Conservation (phyloP, 2,797 vertebrate genomes). For the Nothura maculosa region DNA sequence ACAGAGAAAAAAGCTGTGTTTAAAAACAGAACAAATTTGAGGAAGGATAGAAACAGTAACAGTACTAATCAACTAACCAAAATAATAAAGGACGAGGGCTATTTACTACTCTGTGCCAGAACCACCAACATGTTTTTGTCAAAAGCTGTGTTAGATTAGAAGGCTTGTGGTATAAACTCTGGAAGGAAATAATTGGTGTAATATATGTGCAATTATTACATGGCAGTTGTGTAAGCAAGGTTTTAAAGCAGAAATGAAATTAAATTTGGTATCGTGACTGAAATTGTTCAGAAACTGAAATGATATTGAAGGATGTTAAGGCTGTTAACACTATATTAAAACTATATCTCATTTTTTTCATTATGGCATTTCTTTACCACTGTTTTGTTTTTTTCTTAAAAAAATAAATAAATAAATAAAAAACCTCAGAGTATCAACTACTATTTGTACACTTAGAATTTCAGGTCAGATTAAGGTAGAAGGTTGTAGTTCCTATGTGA, state of each 20-base stretch:
- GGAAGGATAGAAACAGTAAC: neutral
- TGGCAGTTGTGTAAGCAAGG: neutral
- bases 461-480: conserved; percentile 82
- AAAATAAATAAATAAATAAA: no score
- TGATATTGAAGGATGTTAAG: conserved; percentile 17
- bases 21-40: conserved; percentile 34
- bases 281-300: conserved; percentile 64
- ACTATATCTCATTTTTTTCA: conserved; percentile 55
- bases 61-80: neutral
- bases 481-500: conserved; percentile 80
- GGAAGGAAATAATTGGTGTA: neutral
- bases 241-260: conserved; percentile 47
- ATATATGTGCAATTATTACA: neutral
- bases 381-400: neutral
- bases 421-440: conserved; percentile 58
- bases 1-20: neutral
- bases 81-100: neutral
- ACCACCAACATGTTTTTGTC: neutral
- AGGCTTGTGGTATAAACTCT: neutral
- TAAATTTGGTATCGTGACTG: conserved; percentile 43
- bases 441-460: conserved; percentile 84
- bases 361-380: conserved; percentile 38
- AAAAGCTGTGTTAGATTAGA: conserved; percentile 16
- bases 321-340: conserved; percentile 15
- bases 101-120: neutral